Evolutionary conservation across 1,140 invertebrate genomes (phyloP), one percentile per base, ranked within the genome.

Genomic region (Dendrolimus kikuchii): DNA sequence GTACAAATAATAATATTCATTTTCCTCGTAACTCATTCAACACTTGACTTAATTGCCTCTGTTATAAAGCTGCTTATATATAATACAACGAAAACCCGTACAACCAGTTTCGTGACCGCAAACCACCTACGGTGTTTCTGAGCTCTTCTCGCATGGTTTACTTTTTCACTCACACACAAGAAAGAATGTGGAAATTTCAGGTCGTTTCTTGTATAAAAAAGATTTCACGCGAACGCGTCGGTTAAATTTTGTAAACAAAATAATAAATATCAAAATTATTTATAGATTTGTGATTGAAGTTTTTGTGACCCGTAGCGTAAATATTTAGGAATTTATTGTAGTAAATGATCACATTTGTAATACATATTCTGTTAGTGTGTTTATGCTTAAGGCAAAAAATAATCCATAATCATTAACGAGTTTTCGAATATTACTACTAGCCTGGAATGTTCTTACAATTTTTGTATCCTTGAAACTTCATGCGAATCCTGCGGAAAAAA

Each of bases 81-180:
- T 50, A 53, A 53, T 50, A 49, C 42, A 56, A 49, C 40, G 51
- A 59, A 41, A 23, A 23, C 23, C 46, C 45, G 57, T 56, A 58
- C 58, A 78, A 81, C 78, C 68, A 71, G 75, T 80, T 78, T 78
- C 61, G 68, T 77, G 66, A 78, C 74, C 75, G 64, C 74, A 77
- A 60, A 59, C 66, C 67, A 66, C 69, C 67, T 71, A 67, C 66
- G 46, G 23, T 49, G 59, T 61, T 6, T 64, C 47, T 57, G 46
- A 66, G 59, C 56, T 55, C 37, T 58, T 66, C 60, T 63, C 57
- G 56, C 40, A 23, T 52, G 47, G 60, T 55, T 39, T 46, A 37
- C 55, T 49, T 41, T 59, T 61, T 68, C 64, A 59, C 64, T 66
- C 61, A 64, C 68, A 40, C 60, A 55, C 56, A 50, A 45, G 65